Evolutionary conservation across 2,888 invertebrate genomes (phyloP).

Genomic region (Chloromyia formosa): DNA sequence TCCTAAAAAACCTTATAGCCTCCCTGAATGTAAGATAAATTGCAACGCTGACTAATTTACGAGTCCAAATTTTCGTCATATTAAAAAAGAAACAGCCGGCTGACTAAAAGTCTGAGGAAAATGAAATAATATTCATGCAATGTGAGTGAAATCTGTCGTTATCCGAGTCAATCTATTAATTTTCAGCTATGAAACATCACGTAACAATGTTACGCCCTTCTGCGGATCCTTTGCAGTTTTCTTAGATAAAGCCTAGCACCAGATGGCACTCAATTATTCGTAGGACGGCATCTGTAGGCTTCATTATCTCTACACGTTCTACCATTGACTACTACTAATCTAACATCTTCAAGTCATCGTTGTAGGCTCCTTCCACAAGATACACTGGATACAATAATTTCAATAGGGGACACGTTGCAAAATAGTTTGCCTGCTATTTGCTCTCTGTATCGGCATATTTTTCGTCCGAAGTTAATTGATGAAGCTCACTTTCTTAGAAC

Average conservation of each 20-base stretch:
- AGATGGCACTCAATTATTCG: constrained; percentile 40
- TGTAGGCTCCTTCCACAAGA: neutral
- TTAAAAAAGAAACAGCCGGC: no score
- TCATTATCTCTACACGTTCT: constrained; percentile 1
- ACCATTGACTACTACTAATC: neutral
- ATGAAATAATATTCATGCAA: no score
- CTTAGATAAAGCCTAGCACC: neutral
- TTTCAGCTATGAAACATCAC: neutral
- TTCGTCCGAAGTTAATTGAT: neutral
- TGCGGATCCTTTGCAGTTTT: neutral
- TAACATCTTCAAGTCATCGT: neutral
- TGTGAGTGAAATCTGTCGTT: no score
- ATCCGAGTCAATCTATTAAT: neutral
- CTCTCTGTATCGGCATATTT: neutral
- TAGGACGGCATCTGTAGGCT: constrained; percentile 21
- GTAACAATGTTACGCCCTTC: constrained; percentile 7
- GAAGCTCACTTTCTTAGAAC: neutral
- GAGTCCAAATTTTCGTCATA: no score
- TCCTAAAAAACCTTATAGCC: no score
- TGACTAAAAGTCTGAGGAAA: no score
- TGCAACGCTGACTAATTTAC: no score
- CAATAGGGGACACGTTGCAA: no score
- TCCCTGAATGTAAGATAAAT: no score
- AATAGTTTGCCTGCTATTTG: no score
- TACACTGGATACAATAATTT: no score